These are phyloP conservation scores for Trichopoda pennipes DNA, from an alignment of 2,888 invertebrate species.

Conservation along the genomic window DNA sequence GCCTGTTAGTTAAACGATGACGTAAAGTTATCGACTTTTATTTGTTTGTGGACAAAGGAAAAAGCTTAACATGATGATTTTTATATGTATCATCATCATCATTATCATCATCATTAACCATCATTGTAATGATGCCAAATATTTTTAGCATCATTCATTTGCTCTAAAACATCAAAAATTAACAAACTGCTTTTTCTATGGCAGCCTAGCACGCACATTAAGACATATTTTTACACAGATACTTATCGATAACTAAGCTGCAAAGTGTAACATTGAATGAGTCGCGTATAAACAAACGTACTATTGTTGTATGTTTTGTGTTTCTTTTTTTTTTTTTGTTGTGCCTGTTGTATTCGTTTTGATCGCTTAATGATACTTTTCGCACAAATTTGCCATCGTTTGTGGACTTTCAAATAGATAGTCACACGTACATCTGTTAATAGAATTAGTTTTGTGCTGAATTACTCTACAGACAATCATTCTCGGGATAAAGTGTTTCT, in stretches of 20 bases:
- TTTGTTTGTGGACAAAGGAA: conserved; percentile 43
- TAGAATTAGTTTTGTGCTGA: neutral
- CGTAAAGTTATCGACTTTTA: conserved; percentile 57
- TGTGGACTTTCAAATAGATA: conserved; percentile 22
- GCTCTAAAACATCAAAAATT: conserved; percentile 27
- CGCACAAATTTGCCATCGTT: conserved; percentile 54
- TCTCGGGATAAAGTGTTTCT: too few relatives aligned
- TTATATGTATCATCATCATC: conserved; percentile 36
- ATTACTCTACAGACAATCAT: too few relatives aligned
- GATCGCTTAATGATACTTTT: conserved; percentile 31
- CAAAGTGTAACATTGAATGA: conserved; percentile 32
- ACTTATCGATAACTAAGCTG: neutral
- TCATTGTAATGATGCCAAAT: conserved; percentile 46
- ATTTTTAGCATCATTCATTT: conserved; percentile 12
- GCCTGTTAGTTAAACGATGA: conserved; percentile 61
- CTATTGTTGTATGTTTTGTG: conserved; percentile 18
- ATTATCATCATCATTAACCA: conserved; percentile 5
- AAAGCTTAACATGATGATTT: conserved; percentile 52
- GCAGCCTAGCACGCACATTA: neutral
- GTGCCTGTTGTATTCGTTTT: too few relatives aligned
- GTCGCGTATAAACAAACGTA: conserved; percentile 26
- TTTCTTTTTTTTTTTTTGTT: neutral
- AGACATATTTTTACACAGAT: neutral
- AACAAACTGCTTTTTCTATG: neutral
- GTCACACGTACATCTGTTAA: neutral